Evolutionary conservation across 1,140 invertebrate genomes (phyloP).

Genomic region (Brachionus asplanchnoidis): DNA sequence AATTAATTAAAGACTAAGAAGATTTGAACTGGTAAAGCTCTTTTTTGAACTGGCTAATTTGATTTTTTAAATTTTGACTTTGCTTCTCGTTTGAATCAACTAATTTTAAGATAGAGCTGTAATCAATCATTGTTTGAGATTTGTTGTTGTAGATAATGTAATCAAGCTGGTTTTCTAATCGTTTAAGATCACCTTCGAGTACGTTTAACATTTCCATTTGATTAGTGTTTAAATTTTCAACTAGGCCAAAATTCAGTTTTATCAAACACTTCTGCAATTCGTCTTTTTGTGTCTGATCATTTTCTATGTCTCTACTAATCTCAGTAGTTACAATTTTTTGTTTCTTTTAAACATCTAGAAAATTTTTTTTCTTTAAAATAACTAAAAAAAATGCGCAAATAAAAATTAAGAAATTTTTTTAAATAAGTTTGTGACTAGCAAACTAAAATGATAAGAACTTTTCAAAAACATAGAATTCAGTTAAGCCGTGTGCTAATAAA

Average conservation of each 20-base stretch:
- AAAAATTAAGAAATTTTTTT: not conserved
- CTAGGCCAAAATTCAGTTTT: slow-evolving; percentile 1
- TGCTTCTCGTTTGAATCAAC: not conserved
- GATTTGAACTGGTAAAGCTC: slow-evolving; percentile 1
- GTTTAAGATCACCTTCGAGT: not conserved
- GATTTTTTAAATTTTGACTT: not conserved
- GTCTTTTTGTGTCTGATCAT: not conserved
- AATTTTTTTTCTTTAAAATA: not conserved
- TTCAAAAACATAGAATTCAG: not conserved
- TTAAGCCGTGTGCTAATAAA: not conserved
- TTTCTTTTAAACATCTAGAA: not conserved
- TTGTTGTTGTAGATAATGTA: not conserved
- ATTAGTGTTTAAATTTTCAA: not conserved
- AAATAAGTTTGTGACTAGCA: not conserved
- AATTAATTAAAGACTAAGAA: not conserved
- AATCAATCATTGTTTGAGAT: not conserved
- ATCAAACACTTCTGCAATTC: not conserved
- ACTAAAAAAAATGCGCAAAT: not conserved
- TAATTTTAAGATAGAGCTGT: not conserved
- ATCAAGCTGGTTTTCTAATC: slow-evolving; percentile 3
- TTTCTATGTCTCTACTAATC: not conserved
- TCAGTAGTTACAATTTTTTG: not conserved
- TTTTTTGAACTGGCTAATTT: not conserved
- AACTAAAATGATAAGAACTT: not conserved
- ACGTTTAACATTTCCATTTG: not conserved